phyloP scores from a whole-genome alignment of 2,797 vertebrate genomes.

The Macropodus opercularis region DNA sequence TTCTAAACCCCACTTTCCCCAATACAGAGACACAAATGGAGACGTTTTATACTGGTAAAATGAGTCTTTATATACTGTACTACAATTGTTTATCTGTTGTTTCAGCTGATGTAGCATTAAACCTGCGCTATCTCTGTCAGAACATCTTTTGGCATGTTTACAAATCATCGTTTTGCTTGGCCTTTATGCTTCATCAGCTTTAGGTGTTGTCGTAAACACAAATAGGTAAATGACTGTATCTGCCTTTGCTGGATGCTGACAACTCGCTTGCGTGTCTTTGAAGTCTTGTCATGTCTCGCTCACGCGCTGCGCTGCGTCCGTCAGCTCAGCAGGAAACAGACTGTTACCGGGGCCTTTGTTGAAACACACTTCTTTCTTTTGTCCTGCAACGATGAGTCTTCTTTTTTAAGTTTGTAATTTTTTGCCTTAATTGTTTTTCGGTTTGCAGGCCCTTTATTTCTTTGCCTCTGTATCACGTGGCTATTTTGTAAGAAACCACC shows the following conservation, averaged over 20 bases:
- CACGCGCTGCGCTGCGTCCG: neutral
- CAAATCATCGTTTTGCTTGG: constrained; percentile 1
- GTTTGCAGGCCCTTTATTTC: constrained; percentile 24
- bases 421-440: constrained; percentile 52
- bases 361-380: constrained; percentile 30
- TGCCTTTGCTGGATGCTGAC: constrained; percentile 22
- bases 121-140: constrained; percentile 28
- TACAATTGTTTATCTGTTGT: constrained; percentile 64
- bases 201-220: constrained; percentile 37
- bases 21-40: constrained; percentile 44
- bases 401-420: constrained; percentile 76
- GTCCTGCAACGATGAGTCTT: constrained; percentile 57
- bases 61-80: constrained; percentile 68
- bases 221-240: constrained; percentile 13
- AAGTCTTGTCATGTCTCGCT: constrained; percentile 10
- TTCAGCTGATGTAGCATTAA: constrained; percentile 70
- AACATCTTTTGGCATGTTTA: constrained; percentile 58
- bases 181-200: constrained; percentile 18
- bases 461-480: constrained; percentile 81
- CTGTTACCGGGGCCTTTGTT: constrained; percentile 35
- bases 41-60: constrained; percentile 67
- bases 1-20: constrained; percentile 54
- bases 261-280: neutral
- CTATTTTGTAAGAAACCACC: constrained; percentile 94
- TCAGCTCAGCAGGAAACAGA: constrained; percentile 13